Conservation (phyloP, 2,113 vertebrate genomes). For the Clarias magur region DNA sequence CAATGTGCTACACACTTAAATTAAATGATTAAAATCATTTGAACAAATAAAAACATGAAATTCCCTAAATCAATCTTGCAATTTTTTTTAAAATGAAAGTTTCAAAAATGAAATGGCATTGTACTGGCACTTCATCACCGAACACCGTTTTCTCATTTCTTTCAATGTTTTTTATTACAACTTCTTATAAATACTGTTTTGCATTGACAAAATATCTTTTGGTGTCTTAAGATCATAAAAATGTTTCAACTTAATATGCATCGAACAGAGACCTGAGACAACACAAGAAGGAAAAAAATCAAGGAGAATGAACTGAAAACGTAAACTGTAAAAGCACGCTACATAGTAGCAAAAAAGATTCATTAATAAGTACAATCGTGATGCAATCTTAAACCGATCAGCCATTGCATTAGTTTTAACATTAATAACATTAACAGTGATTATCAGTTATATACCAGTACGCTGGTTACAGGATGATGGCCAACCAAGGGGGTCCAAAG, state of each 20-base stretch:
- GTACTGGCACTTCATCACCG: background rate
- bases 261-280: slow-evolving; percentile 62
- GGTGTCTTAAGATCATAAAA: slow-evolving; percentile 74
- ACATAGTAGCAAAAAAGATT: slow-evolving; percentile 87
- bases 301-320: slow-evolving; percentile 61
- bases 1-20: background rate
- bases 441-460: no score
- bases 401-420: no score
- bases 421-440: no score
- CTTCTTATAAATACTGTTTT: slow-evolving; percentile 89
- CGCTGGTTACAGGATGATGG: no score
- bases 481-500: no score
- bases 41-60: background rate
- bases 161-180: slow-evolving; percentile 73
- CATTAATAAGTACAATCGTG: background rate
- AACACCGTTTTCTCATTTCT: slow-evolving; percentile 49
- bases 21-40: background rate
- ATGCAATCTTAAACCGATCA: background rate
- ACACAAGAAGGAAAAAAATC: slow-evolving; percentile 47
- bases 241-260: slow-evolving; percentile 78
- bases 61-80: background rate
- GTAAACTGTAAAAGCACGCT: slow-evolving; percentile 76
- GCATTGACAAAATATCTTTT: slow-evolving; percentile 90
- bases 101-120: background rate
- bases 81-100: background rate